These are phyloP conservation scores for Lophochroa leadbeateri DNA, from an alignment of 2,113 vertebrate species.

Conservation along the genomic window DNA sequence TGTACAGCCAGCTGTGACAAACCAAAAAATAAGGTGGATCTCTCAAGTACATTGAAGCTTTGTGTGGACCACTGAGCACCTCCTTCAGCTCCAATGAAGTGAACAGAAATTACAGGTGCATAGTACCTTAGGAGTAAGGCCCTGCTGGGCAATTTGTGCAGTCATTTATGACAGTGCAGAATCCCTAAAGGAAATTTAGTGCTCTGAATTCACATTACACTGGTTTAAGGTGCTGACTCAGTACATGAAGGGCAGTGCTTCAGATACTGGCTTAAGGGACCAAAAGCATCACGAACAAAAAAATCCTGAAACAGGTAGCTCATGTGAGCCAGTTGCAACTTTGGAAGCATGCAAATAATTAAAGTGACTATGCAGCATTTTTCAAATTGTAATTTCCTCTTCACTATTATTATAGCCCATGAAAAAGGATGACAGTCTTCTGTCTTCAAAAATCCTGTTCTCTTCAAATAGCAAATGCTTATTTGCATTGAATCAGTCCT, in stretches of 20 bases:
- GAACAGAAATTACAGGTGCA: not conserved
- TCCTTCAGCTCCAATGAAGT: not conserved
- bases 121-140: not conserved
- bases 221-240: not conserved
- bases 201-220: not conserved
- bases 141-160: not conserved
- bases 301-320: not conserved
- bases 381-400: constrained; percentile 3
- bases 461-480: constrained; percentile 35
- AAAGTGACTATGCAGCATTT: not conserved
- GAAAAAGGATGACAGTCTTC: not conserved
- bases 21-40: not conserved
- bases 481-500: constrained; percentile 50
- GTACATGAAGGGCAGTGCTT: not conserved
- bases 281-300: not conserved
- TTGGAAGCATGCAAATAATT: not conserved
- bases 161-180: not conserved
- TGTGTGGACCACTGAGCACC: not conserved
- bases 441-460: constrained; percentile 21
- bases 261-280: not conserved
- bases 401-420: not conserved
- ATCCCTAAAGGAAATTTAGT: not conserved
- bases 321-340: not conserved
- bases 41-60: not conserved
- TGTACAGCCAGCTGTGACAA: not conserved